Evolutionary conservation across 2,113 vertebrate genomes (phyloP), one percentile per base, ranked within the genome.

Genomic region (Cisticola juncidis): DNA sequence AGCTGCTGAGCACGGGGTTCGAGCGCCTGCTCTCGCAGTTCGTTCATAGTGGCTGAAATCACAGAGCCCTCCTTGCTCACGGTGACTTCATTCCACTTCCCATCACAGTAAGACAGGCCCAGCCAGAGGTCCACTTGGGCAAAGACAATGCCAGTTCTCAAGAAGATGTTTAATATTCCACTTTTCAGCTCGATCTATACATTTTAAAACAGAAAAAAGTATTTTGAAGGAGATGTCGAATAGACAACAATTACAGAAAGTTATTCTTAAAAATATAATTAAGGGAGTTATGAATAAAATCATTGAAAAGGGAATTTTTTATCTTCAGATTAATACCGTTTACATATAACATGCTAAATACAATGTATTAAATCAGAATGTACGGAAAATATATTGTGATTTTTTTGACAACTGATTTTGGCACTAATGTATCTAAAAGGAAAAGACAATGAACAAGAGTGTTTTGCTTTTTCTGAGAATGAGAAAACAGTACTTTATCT

Each of bases 21-120:
- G 1, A 90, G 94, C 0, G 22, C 86, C 38, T 92, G 96, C 64
- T 99, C 98, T 35, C 81, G 95, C 94, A 98, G 95, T 42, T 98
- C 98, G 90, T 98, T 97, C 92, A 99, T 79, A 9, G 92, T 95
- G 17, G 98, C 98, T 16, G 96, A 97, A 81, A 98, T 62, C 48
- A 97, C 6, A 1, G 96, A 91, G 53, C 98, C 98, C 42, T 96
- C 97, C 95, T 98, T 99, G 53, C 69, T 96, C 88, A 99, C 45
- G 1, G 72, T 97, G 48, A 98, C 95, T 77, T 96, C 94, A 74
- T 99, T 99, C 99, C 99, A 99, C 60, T 97, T 97, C 31, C 99
- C 99, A 62, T 98, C 98, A 35, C 99, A 99, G 28, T 99, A 99
- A 68, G 98, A 98, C 24, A 98, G 97, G 26, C 99, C 99, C 54